Evolutionary conservation across 2,797 vertebrate genomes (phyloP).

Genomic region (Sebastiscus tertius): DNA sequence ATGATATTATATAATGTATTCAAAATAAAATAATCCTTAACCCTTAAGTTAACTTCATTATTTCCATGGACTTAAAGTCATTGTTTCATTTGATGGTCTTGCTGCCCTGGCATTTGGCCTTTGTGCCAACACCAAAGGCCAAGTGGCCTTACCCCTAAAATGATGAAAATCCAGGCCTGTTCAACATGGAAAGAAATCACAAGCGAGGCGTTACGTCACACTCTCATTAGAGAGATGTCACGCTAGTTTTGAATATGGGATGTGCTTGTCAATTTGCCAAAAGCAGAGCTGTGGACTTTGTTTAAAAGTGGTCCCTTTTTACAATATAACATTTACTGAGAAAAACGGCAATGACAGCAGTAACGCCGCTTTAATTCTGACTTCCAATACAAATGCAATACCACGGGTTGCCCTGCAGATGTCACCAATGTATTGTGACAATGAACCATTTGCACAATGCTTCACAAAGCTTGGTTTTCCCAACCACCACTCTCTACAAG

Average conservation of each 20-base stretch:
- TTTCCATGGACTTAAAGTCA: no score
- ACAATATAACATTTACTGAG: background rate
- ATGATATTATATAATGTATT: no score
- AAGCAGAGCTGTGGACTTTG: background rate
- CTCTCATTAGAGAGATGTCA: background rate
- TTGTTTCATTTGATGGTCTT: no score
- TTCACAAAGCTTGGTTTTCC: background rate
- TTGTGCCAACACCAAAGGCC: no score
- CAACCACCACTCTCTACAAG: background rate
- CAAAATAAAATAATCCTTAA: background rate
- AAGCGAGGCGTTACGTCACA: background rate
- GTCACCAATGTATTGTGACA: background rate
- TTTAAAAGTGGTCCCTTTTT: background rate
- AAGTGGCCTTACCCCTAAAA: no score
- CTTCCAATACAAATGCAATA: background rate
- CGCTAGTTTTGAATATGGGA: background rate
- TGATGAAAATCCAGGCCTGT: no score
- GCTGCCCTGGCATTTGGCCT: no score
- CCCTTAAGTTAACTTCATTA: no score
- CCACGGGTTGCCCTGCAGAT: background rate
- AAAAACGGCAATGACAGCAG: background rate
- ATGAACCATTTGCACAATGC: background rate
- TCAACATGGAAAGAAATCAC: background rate
- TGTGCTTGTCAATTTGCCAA: background rate
- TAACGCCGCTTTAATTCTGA: background rate